Evolutionary conservation across 2,797 vertebrate genomes (phyloP).

Genomic region (Poeciliopsis infans): DNA sequence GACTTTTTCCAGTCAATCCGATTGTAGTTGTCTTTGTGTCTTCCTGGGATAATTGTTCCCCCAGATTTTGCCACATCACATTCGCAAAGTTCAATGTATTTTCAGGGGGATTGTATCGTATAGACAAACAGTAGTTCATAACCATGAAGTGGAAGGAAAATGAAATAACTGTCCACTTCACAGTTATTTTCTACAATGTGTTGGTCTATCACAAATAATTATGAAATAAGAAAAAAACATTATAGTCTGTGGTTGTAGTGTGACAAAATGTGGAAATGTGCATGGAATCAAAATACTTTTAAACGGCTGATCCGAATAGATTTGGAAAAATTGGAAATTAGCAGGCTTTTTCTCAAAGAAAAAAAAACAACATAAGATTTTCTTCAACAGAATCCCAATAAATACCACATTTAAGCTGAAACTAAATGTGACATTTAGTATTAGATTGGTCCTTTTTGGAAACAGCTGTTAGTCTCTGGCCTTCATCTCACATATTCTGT

Average conservation of each 20-base stretch:
- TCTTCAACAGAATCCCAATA: neutral
- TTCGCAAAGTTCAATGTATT: neutral
- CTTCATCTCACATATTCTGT: neutral
- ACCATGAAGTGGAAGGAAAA: neutral
- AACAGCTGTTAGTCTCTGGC: neutral
- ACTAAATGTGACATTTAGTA: neutral
- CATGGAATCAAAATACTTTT: neutral
- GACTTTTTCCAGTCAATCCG: neutral
- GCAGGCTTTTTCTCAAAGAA: no score
- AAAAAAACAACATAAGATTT: neutral
- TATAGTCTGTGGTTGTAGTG: neutral
- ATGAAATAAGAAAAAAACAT: neutral
- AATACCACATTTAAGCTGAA: neutral
- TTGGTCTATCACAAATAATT: neutral
- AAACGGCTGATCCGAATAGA: neutral
- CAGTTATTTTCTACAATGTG: neutral
- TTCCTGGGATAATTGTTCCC: neutral
- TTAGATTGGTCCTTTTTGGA: neutral
- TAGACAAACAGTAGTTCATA: neutral
- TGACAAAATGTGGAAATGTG: neutral
- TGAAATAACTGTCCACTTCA: neutral
- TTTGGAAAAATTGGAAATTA: neutral
- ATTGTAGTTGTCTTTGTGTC: neutral
- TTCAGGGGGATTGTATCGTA: neutral
- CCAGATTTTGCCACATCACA: neutral